phyloP scores from a whole-genome alignment of 2,113 vertebrate species.

The Stegostoma tigrinum region DNA sequence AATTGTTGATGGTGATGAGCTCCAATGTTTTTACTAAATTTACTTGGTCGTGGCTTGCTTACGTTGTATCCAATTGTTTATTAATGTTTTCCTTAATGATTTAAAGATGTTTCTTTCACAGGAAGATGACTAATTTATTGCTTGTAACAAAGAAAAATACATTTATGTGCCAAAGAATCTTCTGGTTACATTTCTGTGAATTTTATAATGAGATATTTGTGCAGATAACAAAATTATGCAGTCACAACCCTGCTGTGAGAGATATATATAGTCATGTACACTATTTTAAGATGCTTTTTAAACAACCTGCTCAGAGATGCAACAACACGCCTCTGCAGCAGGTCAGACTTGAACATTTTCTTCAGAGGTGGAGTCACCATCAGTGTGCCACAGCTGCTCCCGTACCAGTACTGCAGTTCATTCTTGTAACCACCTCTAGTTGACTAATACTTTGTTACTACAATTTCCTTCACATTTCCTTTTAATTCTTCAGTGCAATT shows the following conservation, averaged over 20 bases:
- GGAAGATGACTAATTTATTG: conserved; percentile 23
- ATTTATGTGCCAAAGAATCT: not conserved
- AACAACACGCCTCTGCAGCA: no score
- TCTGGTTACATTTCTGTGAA: not conserved
- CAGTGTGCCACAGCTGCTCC: no score
- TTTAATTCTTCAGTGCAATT: not conserved
- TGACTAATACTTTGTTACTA: conserved; percentile 11
- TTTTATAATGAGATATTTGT: conserved; percentile 2
- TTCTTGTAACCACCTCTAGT: not conserved
- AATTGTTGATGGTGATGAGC: not conserved
- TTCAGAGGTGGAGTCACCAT: no score
- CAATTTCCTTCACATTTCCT: not conserved
- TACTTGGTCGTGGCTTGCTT: not conserved
- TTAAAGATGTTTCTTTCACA: not conserved
- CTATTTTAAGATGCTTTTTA: no score
- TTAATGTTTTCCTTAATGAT: not conserved
- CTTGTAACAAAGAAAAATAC: not conserved
- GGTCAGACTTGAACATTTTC: no score
- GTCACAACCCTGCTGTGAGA: not conserved
- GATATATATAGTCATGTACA: not conserved
- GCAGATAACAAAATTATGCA: conserved; percentile 14
- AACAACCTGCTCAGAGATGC: no score
- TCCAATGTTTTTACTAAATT: not conserved
- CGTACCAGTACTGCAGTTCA: not conserved
- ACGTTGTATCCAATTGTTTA: not conserved